A percentile compares a stretch with the other conserved stretches of the same genome.
These are phyloP conservation scores for Psylliodes chrysocephalus DNA, from an alignment of 2,888 invertebrate genomes.

Conservation along the genomic window DNA sequence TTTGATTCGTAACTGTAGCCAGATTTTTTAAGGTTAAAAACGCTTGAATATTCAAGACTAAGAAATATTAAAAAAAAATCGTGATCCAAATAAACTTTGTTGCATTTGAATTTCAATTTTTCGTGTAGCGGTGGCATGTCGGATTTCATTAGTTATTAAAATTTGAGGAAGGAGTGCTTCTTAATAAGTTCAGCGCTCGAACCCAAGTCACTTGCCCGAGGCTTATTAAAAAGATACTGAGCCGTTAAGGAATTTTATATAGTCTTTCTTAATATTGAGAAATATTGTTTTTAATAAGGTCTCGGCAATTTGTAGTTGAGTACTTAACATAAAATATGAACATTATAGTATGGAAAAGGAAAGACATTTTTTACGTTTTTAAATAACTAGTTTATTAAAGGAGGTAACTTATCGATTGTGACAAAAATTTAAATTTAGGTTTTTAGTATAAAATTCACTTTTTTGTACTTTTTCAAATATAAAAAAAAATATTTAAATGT, in stretches of 20 bases:
- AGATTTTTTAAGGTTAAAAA: background rate
- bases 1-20: background rate
- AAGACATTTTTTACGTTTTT: background rate
- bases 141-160: constrained; percentile 9
- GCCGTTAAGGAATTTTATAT: background rate
- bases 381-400: too few species aligned
- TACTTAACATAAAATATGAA: background rate
- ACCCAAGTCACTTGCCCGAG: background rate
- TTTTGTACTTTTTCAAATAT: too few species aligned
- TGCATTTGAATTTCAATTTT: constrained; percentile 8
- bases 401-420: too few species aligned
- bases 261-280: background rate
- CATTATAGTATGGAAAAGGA: background rate
- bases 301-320: background rate
- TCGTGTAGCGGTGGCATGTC: background rate
- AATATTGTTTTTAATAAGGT: background rate
- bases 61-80: background rate
- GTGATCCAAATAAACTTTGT: background rate
- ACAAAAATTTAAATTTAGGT: too few species aligned
- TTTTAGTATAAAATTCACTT: too few species aligned
- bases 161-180: background rate
- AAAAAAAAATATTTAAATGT: too few species aligned
- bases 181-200: constrained; percentile 2
- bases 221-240: constrained; percentile 2
- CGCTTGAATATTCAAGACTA: background rate